These are phyloP conservation scores for Tineola bisselliella DNA, from an alignment of 2,888 invertebrate genomes.

Conservation along the genomic window DNA sequence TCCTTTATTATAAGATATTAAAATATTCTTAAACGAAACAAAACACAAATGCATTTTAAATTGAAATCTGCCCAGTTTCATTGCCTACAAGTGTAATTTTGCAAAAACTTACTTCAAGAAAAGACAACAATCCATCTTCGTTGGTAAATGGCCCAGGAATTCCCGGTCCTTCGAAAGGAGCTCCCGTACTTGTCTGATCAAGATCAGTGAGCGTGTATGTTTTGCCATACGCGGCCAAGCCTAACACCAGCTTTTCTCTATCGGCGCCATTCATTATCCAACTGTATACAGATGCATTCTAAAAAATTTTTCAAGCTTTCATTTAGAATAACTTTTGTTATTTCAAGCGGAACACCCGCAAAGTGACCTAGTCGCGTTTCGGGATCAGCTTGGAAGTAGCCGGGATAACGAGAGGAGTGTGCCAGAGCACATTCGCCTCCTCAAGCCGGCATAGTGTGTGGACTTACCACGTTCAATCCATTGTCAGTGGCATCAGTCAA, in stretches of 20 bases:
- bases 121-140: slow-evolving; percentile 17
- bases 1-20: no score
- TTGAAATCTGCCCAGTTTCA: no score
- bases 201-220: slow-evolving; percentile 64
- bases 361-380: no score
- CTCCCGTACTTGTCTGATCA: slow-evolving; percentile 48
- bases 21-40: no score
- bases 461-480: slow-evolving; percentile 19
- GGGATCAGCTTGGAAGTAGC: no score
- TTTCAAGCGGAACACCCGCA: no score
- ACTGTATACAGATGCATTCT: slow-evolving; percentile 54
- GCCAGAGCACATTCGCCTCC: no score
- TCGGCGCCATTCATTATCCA: slow-evolving; percentile 66
- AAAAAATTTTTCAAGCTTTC: neutral
- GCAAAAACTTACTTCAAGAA: slow-evolving; percentile 17
- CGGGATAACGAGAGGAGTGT: no score
- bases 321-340: neutral
- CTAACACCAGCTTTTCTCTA: slow-evolving; percentile 67
- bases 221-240: slow-evolving; percentile 71
- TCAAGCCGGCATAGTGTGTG: no score
- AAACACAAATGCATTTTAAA: no score
- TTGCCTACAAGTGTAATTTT: no score
- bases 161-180: slow-evolving; percentile 57
- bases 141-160: slow-evolving; percentile 36
- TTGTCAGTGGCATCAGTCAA: slow-evolving; percentile 24